Conservation (phyloP, 2,888 invertebrate genomes). For the Argynnis bischoffii region DNA sequence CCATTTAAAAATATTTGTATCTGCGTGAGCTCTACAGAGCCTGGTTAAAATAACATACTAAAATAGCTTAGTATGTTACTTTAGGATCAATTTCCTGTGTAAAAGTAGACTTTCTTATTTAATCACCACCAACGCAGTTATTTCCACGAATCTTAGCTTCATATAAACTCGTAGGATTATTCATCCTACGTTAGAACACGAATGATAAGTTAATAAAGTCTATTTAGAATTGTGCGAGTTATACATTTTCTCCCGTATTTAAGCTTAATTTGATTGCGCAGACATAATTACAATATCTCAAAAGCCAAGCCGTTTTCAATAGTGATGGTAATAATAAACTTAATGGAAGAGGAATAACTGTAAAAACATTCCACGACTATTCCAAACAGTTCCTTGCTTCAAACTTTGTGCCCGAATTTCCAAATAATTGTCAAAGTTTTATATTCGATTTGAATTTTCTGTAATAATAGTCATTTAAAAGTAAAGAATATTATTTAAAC, state of each 20-base stretch:
- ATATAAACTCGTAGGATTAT: conserved; percentile 2
- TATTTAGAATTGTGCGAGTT: conserved; percentile 13
- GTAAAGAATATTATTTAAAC: conserved; percentile 23
- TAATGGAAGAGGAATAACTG: conserved; percentile 40
- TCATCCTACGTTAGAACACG: not conserved
- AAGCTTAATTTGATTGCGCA: not conserved
- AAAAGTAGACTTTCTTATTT: conserved; percentile 1
- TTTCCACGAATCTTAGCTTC: not conserved
- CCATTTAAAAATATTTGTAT: too few relatives aligned
- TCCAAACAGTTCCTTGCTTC: conserved; percentile 35
- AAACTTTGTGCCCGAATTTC: conserved; percentile 42
- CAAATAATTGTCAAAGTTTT: conserved; percentile 41
- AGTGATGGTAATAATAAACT: conserved; percentile 36
- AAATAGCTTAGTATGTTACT: not conserved
- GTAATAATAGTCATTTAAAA: conserved; percentile 30
- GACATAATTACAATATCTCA: conserved; percentile 19
- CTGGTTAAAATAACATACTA: too few relatives aligned
- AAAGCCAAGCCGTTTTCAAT: conserved; percentile 31
- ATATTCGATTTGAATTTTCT: conserved; percentile 29
- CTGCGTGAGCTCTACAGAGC: too few relatives aligned
- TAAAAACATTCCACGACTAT: conserved; percentile 41
- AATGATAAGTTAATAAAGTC: conserved; percentile 8
- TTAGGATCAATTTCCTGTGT: not conserved
- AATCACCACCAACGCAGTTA: not conserved
- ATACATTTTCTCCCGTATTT: conserved; percentile 6